Evolutionary conservation across 2,888 invertebrate genomes (phyloP).

Genomic region (Xanthorhoe spadicearia): DNA sequence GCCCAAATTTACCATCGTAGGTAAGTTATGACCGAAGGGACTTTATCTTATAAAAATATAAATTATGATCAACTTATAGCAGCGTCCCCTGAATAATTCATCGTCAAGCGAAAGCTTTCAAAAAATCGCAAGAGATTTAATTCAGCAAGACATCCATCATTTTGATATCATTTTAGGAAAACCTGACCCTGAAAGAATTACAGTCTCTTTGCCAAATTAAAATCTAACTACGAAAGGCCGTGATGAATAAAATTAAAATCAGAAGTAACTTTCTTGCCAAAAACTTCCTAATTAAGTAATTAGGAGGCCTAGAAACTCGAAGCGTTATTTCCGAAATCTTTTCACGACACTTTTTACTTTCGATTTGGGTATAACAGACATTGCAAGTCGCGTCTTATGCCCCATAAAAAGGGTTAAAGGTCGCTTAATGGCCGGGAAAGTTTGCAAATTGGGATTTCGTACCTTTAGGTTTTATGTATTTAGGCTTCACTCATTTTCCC

Average conservation of each 20-base stretch:
- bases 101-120: constrained; percentile 41
- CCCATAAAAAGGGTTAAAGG: constrained; percentile 52
- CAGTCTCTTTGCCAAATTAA: constrained; percentile 3
- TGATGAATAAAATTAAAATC: constrained; percentile 21
- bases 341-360: constrained; percentile 38
- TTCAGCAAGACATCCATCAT: constrained; percentile 42
- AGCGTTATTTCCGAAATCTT: constrained; percentile 35
- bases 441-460: constrained; percentile 54
- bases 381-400: constrained; percentile 44
- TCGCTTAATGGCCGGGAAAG: constrained; percentile 48
- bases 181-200: constrained; percentile 6
- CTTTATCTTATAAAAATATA: constrained; percentile 19
- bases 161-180: constrained; percentile 1
- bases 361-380: constrained; percentile 36
- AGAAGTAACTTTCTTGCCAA: constrained; percentile 7
- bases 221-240: constrained; percentile 2
- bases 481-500: constrained; percentile 52
- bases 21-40: constrained; percentile 4
- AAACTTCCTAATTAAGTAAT: constrained; percentile 26
- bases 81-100: constrained; percentile 49
- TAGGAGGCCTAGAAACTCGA: constrained; percentile 19
- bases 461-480: constrained; percentile 53
- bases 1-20: neutral
- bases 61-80: constrained; percentile 30
- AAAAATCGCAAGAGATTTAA: constrained; percentile 44